Evolutionary conservation across 2,888 invertebrate species (phyloP), one percentile per base, ranked within the genome.

Genomic region (Thymelicus sylvestris): DNA sequence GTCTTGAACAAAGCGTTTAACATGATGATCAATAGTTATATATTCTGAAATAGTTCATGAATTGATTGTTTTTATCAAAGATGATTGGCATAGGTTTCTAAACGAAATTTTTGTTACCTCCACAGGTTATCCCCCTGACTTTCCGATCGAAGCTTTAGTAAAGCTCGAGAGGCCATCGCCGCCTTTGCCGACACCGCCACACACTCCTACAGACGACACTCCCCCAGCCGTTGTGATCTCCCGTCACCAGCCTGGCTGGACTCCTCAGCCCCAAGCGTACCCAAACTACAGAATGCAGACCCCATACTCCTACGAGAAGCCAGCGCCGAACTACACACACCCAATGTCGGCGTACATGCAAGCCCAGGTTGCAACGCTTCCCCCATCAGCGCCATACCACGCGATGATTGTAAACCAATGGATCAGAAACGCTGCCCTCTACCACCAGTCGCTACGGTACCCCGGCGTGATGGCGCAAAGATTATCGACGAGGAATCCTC

Each of bases 341-440:
- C 90, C 92, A 8, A 91, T 92, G 88, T 88, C 93, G 2, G 87
- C 90, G 62, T 93, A 91, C 83, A 87, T 92, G 77, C 92, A 91
- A 87, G 91, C 88, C 71, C 94, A 89, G 92, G 94, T 90, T 24
- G 89, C 90, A 38, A 87, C 91, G 44, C 81, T 90, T 24, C 94
- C 89, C 61, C 94, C 92, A 50, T 86, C 93, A 52, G 90, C 93
- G 0, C 91, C 94, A 0, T 94, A 95, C 77, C 94, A 95, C 66
- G 95, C 96, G 0, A 92, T 96, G 81, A 86, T 97, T 47, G 95
- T 96, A 83, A 96, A 96, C 80, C 96, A 96, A 79, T 96, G 96
- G 96, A 94, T 97, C 74, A 94, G 96, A 82, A 96, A 95, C 80
- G 96, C 96, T 0, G 96, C 96, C 0, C 83, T 96, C 48, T 96